Percentiles rank a stretch among this genome's conserved stretches.
Evolutionary conservation across 2,113 vertebrate species (phyloP).

Genomic region (Bufo bufo): DNA sequence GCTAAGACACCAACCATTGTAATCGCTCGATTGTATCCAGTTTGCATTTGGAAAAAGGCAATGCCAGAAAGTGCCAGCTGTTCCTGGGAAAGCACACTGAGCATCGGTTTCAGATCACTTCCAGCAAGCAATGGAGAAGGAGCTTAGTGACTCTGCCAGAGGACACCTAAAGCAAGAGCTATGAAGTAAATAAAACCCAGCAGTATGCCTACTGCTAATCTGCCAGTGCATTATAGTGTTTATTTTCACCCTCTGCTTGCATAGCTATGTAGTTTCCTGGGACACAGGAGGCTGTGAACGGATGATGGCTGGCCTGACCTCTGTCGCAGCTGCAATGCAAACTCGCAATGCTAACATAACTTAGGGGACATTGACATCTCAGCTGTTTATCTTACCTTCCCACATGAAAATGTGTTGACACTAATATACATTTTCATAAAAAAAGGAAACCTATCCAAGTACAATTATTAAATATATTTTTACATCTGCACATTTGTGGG

Average conservation of each 20-base stretch:
- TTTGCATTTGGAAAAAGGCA: slow-evolving; percentile 35
- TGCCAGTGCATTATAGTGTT: slow-evolving; percentile 56
- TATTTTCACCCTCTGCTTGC: slow-evolving; percentile 59
- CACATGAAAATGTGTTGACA: too few species aligned
- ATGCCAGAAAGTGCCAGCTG: slow-evolving; percentile 57
- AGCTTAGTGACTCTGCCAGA: slow-evolving; percentile 8
- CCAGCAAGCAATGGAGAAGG: not conserved
- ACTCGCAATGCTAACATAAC: slow-evolving; percentile 38
- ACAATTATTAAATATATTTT: not conserved
- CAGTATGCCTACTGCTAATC: slow-evolving; percentile 52
- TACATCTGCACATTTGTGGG: not conserved
- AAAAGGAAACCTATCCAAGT: not conserved
- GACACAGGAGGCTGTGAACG: slow-evolving; percentile 51
- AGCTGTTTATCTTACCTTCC: not conserved
- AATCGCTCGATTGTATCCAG: slow-evolving; percentile 57
- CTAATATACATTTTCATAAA: not conserved
- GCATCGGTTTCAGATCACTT: not conserved
- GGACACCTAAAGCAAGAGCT: not conserved
- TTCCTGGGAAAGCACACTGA: slow-evolving; percentile 57
- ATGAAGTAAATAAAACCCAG: slow-evolving; percentile 54
- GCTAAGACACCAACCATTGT: slow-evolving; percentile 43
- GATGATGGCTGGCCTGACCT: slow-evolving; percentile 61
- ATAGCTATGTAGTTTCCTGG: slow-evolving; percentile 47
- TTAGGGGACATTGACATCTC: not conserved
- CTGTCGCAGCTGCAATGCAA: slow-evolving; percentile 51